Evolutionary conservation across 1,140 invertebrate genomes (phyloP).

Genomic region (Danaus melanippus): DNA sequence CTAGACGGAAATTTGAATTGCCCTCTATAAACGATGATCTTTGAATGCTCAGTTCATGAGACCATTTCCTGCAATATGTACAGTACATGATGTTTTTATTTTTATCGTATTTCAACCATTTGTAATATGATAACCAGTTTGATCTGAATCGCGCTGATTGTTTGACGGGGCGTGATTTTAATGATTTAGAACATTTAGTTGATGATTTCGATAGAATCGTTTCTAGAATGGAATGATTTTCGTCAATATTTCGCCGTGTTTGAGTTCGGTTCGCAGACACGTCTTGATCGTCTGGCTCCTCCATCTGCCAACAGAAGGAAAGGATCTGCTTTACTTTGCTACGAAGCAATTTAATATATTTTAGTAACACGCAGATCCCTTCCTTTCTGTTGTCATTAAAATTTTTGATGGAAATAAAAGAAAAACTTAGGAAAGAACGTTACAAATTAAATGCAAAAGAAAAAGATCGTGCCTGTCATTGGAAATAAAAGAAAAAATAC

Average conservation of each 20-base stretch:
- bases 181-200: slow-evolving; percentile 6
- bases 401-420: neutral
- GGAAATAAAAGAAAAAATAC: neutral
- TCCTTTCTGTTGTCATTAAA: slow-evolving; percentile 46
- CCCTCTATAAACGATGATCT: slow-evolving; percentile 82
- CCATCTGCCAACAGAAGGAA: slow-evolving; percentile 80
- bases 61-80: slow-evolving; percentile 81
- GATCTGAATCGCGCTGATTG: slow-evolving; percentile 12
- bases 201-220: neutral
- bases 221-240: neutral
- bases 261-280: slow-evolving; percentile 6
- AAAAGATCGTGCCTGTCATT: slow-evolving; percentile 45
- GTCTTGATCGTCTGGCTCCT: slow-evolving; percentile 14
- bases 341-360: slow-evolving; percentile 3
- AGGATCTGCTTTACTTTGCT: slow-evolving; percentile 62
- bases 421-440: neutral
- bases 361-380: slow-evolving; percentile 49
- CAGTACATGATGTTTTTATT: slow-evolving; percentile 80
- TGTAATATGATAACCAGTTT: slow-evolving; percentile 21
- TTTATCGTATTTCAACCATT: slow-evolving; percentile 81
- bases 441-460: slow-evolving; percentile 34
- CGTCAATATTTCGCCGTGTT: too few relatives aligned
- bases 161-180: slow-evolving; percentile 9
- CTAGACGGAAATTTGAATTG: slow-evolving; percentile 81
- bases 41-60: slow-evolving; percentile 77